Evolutionary conservation across 2,888 invertebrate genomes (phyloP).

Genomic region (Tiliacea citrago): DNA sequence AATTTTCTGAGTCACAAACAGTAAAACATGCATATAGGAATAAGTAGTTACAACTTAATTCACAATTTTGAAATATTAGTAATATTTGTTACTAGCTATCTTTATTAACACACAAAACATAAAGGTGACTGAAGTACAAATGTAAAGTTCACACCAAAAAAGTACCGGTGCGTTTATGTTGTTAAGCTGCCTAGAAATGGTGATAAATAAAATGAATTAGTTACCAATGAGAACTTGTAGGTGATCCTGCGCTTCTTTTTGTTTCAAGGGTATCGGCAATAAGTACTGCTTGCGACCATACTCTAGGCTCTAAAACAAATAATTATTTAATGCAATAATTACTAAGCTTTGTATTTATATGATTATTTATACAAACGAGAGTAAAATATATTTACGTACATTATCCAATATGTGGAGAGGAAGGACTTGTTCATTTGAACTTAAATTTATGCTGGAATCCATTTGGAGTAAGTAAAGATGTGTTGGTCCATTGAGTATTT

Average conservation of each 20-base stretch:
- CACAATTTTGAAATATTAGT: neutral
- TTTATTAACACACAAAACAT: neutral
- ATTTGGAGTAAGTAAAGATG: conserved; percentile 67
- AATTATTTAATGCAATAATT: neutral
- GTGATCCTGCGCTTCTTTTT: conserved; percentile 45
- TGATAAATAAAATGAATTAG: neutral
- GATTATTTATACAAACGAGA: neutral
- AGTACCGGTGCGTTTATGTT: neutral
- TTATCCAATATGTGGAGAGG: conserved; percentile 78
- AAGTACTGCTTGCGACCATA: conserved; percentile 49
- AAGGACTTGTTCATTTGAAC: conserved; percentile 69
- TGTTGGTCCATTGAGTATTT: conserved; percentile 30
- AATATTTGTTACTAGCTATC: neutral
- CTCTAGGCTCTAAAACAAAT: conserved; percentile 49
- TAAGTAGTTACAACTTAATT: neutral
- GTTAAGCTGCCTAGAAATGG: neutral
- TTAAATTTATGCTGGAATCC: conserved; percentile 55
- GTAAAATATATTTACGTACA: conserved; percentile 63
- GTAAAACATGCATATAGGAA: too few species aligned
- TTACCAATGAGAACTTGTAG: conserved; percentile 63
- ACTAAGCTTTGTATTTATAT: too few species aligned
- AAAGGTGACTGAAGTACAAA: neutral
- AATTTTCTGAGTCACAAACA: neutral
- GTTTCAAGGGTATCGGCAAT: conserved; percentile 49
- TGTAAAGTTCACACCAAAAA: neutral